Evolutionary conservation across 2,797 vertebrate genomes (phyloP), one percentile per base, ranked within the genome.

Genomic region (Mastacembelus armatus): DNA sequence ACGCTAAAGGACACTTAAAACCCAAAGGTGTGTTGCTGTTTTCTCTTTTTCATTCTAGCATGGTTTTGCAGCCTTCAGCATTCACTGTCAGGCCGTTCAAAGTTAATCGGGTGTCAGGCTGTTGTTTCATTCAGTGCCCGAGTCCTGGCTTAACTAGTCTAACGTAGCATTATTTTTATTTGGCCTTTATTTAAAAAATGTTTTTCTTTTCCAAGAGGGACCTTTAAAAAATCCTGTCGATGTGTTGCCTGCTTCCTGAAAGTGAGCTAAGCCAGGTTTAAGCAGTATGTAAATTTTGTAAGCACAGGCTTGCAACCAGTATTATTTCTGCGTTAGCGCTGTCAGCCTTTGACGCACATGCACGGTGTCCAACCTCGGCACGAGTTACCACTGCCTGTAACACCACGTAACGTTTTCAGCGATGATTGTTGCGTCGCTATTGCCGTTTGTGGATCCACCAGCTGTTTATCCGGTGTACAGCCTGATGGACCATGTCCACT

Each of bases 1-100:
- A 43, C 63, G 3, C 80, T 0, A 91, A 89, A 60, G 51, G 45
- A 38, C 58, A 77, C 22, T 43, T 19, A 0, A 93, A 92, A 76
- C 1, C 75, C 22, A 93, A 90, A 92, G 93, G 93, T 94, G 29
- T 19, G 88, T 87, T 7, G 21, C 36, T 36, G 35, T 16, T 32
- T n/a, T 24, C 19, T 35, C 9, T 61, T 36, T 43, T 44, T 35
- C 7, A 1, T 47, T 14, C 9, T 65, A 3, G 38, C n/a, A 0
- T 11, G 14, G n/a, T 2, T 8, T 12, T 32, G 44, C 43, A 10
- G 64, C 69, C 33, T 70, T 30, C 48, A 62, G 43, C 22, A 67
- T 33, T 55, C 50, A 55, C 62, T 68, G n/a, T 29, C 36, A 63
- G 87, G 85, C 87, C 79, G 74, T 42, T 63, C 45, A 39, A 71